Conservation (phyloP, 2,797 vertebrate species). For the Sphenodon punctatus region DNA sequence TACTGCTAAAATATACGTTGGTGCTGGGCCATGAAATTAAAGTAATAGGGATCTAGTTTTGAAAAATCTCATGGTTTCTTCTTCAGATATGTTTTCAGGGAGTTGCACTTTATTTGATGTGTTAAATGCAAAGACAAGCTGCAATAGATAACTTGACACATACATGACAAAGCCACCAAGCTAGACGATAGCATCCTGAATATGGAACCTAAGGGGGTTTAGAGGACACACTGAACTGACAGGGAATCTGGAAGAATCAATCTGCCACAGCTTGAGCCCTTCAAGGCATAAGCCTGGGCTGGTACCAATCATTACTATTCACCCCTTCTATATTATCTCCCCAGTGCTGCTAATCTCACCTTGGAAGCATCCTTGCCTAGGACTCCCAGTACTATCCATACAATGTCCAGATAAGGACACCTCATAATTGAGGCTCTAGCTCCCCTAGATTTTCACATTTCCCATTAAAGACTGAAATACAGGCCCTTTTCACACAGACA, state of each 20-base stretch:
- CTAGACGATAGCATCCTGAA: not conserved
- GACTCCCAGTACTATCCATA: not conserved
- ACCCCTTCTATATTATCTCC: not conserved
- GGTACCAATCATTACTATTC: not conserved
- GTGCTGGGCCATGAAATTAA: not conserved
- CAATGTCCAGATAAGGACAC: not conserved
- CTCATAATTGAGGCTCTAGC: not conserved
- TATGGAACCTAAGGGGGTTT: not conserved
- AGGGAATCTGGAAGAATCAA: not conserved
- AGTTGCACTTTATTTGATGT: not conserved
- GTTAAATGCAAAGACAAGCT: not conserved
- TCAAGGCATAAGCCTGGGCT: not conserved
- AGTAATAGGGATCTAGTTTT: not conserved
- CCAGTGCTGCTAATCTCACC: not conserved
- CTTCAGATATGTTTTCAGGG: not conserved
- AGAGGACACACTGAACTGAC: not conserved
- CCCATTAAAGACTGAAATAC: not conserved
- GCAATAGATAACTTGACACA: not conserved
- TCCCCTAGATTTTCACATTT: not conserved
- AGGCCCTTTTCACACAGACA: no score
- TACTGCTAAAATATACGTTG: not conserved
- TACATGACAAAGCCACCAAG: not conserved
- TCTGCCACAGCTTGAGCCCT: not conserved
- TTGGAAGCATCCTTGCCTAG: not conserved
- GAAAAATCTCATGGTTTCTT: not conserved